Evolutionary conservation across 2,888 invertebrate species (phyloP), one percentile per base, ranked within the genome.

Genomic region (Melanostoma scalare): DNA sequence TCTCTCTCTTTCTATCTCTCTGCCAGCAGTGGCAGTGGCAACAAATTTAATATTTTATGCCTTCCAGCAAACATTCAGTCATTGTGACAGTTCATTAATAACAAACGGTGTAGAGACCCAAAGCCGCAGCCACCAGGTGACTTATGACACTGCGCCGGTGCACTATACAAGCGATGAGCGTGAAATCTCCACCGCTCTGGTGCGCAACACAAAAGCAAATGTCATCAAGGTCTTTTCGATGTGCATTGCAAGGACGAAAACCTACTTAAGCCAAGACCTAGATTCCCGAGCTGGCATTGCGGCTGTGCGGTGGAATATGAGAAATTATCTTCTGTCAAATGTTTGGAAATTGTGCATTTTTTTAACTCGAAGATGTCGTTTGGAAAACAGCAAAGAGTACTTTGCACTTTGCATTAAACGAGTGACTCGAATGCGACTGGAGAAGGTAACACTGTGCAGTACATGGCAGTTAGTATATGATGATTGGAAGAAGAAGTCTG

Each of bases 51-150:
- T 50, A 82, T 78, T 82, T 77, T 72, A 78, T 67, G 69, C 78
- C 78, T 77, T 44, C 63, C 82, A 73, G 78, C 82, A 78, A 82
- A 78, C 78, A 82, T 82, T 82, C 82, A 78, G 82, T 82, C 82
- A 74, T 68, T 42, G 58, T 82, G 82, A 78, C 82, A 82, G 82
- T 82, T 82, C 82, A 82, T 82, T 82, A 82, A 82, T 82, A 82
- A 82, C 73, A 31, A 63, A 20, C 68, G 65, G 56, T 58, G 55
- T 38, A 46, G 20, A 33, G 50, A 48, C n/a, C 38, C 61, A 55
- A 10, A 68, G 42, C 82, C 44, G 77, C 76, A 20, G 20, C 20
- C 20, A 72, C 63, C 63, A 42, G 73, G 78, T 78, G 78, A 82
- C 78, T 78, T 82, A 82, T 82, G 82, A 77, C 82, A 82, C 77